A percentile compares a stretch with the other conserved stretches of the same genome.
Conservation (phyloP, 1,140 invertebrate species). For the Brachionus plicatilis region DNA sequence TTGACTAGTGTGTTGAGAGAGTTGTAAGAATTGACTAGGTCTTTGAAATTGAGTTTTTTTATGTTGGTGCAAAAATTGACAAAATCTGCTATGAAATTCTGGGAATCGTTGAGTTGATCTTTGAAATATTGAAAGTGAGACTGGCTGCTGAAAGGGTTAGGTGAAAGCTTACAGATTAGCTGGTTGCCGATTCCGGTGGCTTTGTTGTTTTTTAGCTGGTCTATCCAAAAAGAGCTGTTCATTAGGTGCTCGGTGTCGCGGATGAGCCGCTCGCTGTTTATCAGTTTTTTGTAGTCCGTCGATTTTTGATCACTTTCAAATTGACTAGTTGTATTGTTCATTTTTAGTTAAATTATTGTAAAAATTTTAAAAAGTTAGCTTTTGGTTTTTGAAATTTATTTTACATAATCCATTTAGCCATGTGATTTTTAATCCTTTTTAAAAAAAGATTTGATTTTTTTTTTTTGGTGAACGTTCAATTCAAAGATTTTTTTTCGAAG, state of each 20-base stretch:
- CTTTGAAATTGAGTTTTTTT: background rate
- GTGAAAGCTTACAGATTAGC: background rate
- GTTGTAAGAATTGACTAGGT: background rate
- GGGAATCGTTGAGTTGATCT: slow-evolving; percentile 10
- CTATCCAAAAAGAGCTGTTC: slow-evolving; percentile 20
- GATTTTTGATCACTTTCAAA: background rate
- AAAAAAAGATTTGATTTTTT: slow-evolving; percentile 40
- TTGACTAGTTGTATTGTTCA: background rate
- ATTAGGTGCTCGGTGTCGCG: background rate
- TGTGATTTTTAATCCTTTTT: background rate
- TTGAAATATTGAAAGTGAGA: background rate
- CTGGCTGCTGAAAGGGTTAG: background rate
- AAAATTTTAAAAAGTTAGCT: background rate
- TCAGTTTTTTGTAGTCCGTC: background rate
- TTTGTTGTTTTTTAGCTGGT: slow-evolving; percentile 4
- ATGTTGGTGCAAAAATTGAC: slow-evolving; percentile 1
- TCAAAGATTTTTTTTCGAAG: no score
- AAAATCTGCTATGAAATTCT: background rate
- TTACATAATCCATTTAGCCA: background rate
- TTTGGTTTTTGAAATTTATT: background rate
- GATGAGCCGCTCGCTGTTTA: background rate
- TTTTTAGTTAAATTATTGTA: background rate
- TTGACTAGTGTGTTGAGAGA: background rate
- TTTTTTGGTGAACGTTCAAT: no score
- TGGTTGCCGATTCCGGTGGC: background rate